Evolutionary conservation across 2,888 invertebrate species (phyloP).

Genomic region (Ectemnius continuus): DNA sequence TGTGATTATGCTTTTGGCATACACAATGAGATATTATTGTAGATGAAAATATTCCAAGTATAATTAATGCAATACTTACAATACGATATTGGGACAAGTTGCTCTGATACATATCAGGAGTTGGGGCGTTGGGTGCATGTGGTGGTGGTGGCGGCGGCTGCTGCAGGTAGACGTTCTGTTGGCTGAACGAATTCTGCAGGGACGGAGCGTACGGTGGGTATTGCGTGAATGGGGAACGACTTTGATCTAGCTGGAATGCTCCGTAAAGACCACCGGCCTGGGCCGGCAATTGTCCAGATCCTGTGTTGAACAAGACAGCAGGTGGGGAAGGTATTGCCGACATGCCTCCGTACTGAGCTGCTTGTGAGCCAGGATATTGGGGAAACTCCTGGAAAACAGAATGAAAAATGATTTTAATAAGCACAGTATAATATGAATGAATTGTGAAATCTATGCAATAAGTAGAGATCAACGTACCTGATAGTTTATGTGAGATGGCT

Average conservation of each 20-base stretch:
- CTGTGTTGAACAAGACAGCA: conserved; percentile 89
- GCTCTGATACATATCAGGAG: conserved; percentile 87
- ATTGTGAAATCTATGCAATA: neutral
- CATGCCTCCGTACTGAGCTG: conserved; percentile 86
- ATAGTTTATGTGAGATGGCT: conserved; percentile 83
- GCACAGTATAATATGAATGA: neutral
- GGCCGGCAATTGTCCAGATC: conserved; percentile 83
- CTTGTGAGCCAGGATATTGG: conserved; percentile 75
- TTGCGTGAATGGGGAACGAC: conserved; percentile 89
- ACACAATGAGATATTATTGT: no score
- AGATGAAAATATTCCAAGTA: no score
- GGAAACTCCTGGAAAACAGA: conserved; percentile 73
- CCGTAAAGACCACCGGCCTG: conserved; percentile 88
- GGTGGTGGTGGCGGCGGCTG: conserved; percentile 82
- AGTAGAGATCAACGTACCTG: conserved; percentile 78
- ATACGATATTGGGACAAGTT: conserved; percentile 82
- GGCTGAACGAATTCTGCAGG: conserved; percentile 79
- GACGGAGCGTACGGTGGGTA: conserved; percentile 87
- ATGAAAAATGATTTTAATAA: neutral
- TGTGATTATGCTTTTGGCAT: neutral
- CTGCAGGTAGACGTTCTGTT: conserved; percentile 78
- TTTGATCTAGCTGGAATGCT: conserved; percentile 88
- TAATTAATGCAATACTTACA: conserved; percentile 62
- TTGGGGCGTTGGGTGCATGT: conserved; percentile 79
- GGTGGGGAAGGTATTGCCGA: conserved; percentile 93